A percentile compares a stretch with the other conserved stretches of the same genome.
Evolutionary conservation across 1,140 invertebrate genomes (phyloP).

Genomic region (Macrosteles quadrilineatus): DNA sequence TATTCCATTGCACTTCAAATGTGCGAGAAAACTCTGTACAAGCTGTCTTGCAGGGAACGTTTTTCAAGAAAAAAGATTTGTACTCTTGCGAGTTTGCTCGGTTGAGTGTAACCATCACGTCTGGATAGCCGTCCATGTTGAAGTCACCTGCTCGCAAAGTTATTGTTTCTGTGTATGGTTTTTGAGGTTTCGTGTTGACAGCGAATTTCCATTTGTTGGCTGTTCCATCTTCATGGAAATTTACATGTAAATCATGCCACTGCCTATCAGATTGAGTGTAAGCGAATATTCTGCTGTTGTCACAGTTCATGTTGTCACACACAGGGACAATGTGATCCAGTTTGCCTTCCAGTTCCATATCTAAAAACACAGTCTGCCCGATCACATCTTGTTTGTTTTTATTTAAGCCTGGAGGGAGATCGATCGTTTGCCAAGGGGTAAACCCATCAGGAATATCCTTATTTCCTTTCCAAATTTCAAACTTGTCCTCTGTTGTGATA

Average conservation of each 20-base stretch:
- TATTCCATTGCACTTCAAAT: slow-evolving; percentile 74
- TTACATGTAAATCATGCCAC: slow-evolving; percentile 69
- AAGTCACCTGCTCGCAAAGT: slow-evolving; percentile 88
- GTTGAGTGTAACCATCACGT: slow-evolving; percentile 78
- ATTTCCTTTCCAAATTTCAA: slow-evolving; percentile 74
- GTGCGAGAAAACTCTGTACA: slow-evolving; percentile 67
- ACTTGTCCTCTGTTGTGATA: slow-evolving; percentile 66
- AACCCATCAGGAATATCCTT: slow-evolving; percentile 42
- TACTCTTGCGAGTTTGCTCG: slow-evolving; percentile 38
- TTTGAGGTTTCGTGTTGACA: slow-evolving; percentile 49
- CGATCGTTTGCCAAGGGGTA: slow-evolving; percentile 50
- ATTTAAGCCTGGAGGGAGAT: slow-evolving; percentile 48
- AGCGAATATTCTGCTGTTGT: slow-evolving; percentile 67
- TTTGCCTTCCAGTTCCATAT: slow-evolving; percentile 79
- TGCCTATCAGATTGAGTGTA: slow-evolving; percentile 64
- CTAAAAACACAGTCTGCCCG: slow-evolving; percentile 84
- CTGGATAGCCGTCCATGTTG: slow-evolving; percentile 95
- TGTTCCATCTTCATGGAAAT: slow-evolving; percentile 62
- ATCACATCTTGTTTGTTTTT: slow-evolving; percentile 51
- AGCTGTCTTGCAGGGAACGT: slow-evolving; percentile 63
- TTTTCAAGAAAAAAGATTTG: slow-evolving; percentile 75
- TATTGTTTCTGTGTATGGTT: slow-evolving; percentile 66
- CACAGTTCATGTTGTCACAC: slow-evolving; percentile 64
- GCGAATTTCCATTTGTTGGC: slow-evolving; percentile 64
- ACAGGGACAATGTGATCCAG: slow-evolving; percentile 83